Base-by-base conservation (phyloP, 2,888 invertebrate species). In the Aricia artaxerxes region DNA sequence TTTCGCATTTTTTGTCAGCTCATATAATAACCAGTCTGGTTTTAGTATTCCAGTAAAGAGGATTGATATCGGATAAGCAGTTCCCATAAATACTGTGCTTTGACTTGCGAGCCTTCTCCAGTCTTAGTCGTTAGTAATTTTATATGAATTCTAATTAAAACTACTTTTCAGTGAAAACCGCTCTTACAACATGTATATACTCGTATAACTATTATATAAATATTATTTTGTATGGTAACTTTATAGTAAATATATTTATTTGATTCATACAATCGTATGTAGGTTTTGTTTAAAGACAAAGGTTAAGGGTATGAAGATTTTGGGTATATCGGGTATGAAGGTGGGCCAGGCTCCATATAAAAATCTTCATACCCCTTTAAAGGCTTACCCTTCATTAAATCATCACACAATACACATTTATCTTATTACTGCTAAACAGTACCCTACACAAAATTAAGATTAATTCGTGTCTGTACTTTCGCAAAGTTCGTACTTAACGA, bases 351-450 rank as follows among this genome's bases (percentile, higher is more conserved):
- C 24, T 24, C 24, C 24, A 24, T 24, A 24, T 24, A 24, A 24
- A 24, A 24, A 24, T 24, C 24, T 24, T 24, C 24, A 24, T 24
- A 24, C 24, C 24, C 24, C 24, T 24, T 24, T 24, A 24, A 4
- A 61, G 6, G 9, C 1, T 53, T 57, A 57, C 57, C 24, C 61
- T 61, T 61, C 24, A 61, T 61, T 61, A 24, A 61, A 61, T 61
- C n/a, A 61, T 7, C 7, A 61, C 61, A 61, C 24, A 24, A 61
- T 24, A 24, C 24, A 61, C 61, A 61, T 61, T 61, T 69, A 11
- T 35, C 31, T 31, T 69, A 13, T 80, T 64, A 75, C 31, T 35
- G 13, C 80, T 78, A 76, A 69, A 38, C 35, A 35, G 69, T 69
- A 69, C 69, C 69, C 35, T 35, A 69, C 69, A 38, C 69, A 69